Evolutionary conservation across 2,888 invertebrate species (phyloP).

Genomic region (Spisula subtruncata): DNA sequence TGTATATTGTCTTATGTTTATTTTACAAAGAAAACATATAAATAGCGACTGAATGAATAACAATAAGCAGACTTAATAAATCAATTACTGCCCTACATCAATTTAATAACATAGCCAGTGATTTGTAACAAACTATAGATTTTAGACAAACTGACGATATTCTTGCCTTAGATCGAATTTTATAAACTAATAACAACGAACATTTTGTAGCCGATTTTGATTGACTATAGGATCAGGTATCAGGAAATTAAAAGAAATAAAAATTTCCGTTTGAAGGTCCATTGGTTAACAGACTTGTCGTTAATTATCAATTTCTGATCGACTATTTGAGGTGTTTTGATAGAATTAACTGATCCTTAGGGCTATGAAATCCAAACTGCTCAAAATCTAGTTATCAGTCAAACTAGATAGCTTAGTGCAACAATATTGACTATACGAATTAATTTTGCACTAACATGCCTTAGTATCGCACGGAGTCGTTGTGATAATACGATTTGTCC

Average conservation of each 20-base stretch:
- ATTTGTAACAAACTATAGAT: slow-evolving; percentile 13
- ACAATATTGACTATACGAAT: background rate
- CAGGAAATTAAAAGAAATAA: slow-evolving; percentile 50
- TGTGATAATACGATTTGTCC: background rate
- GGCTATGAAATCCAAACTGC: background rate
- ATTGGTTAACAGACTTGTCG: background rate
- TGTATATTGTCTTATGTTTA: background rate
- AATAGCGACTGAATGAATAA: background rate
- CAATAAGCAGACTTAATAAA: slow-evolving; percentile 9
- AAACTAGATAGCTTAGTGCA: background rate
- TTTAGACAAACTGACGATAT: background rate
- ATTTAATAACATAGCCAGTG: slow-evolving; percentile 19
- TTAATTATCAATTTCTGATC: background rate
- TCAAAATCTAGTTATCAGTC: background rate
- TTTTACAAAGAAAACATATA: slow-evolving; percentile 1
- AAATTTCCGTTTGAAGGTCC: slow-evolving; percentile 25
- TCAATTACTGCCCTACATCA: slow-evolving; percentile 1
- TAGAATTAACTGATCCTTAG: background rate
- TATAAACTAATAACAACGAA: background rate
- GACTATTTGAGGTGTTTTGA: background rate
- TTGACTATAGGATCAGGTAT: background rate
- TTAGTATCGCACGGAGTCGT: background rate
- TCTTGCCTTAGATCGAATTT: too few relatives aligned
- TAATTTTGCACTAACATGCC: background rate
- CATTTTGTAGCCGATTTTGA: background rate